A percentile compares a stretch with the other conserved stretches of the same genome.
These are phyloP conservation scores for Antitype chi DNA, from an alignment of 2,888 invertebrate species.

Conservation along the genomic window DNA sequence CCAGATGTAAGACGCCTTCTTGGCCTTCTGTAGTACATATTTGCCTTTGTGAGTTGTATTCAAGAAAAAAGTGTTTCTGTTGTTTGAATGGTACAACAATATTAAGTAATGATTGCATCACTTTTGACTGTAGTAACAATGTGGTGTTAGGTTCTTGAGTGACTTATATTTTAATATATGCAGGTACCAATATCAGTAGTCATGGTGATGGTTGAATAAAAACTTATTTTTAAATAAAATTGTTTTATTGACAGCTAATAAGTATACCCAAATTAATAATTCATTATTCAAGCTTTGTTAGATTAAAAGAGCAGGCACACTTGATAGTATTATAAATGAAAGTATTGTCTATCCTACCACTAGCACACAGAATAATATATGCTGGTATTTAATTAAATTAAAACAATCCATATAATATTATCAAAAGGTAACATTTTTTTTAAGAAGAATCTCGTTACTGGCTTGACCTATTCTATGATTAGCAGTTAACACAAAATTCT, in stretches of 20 bases:
- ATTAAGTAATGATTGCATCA: constrained; percentile 14
- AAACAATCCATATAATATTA: not conserved
- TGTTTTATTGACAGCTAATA: not conserved
- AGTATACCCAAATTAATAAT: not conserved
- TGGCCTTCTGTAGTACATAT: too few relatives aligned
- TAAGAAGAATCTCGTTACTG: not conserved
- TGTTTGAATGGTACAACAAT: not conserved
- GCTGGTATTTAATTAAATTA: not conserved
- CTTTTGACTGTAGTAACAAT: not conserved
- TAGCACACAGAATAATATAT: not conserved
- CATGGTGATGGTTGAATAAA: not conserved
- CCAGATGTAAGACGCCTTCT: too few relatives aligned
- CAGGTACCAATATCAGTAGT: not conserved
- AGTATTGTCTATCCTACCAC: not conserved
- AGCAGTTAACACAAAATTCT: not conserved
- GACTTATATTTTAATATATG: not conserved
- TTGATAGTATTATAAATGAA: not conserved
- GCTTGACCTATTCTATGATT: constrained; percentile 27
- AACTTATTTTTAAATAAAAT: not conserved
- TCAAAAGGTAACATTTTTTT: not conserved
- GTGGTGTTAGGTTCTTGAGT: not conserved
- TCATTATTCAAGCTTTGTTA: constrained; percentile 10
- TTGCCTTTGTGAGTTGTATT: too few relatives aligned
- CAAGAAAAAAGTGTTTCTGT: too few relatives aligned
- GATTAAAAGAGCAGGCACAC: not conserved